Evolutionary conservation across 2,888 invertebrate genomes (phyloP).

Genomic region (Lepidochitona cinerea): DNA sequence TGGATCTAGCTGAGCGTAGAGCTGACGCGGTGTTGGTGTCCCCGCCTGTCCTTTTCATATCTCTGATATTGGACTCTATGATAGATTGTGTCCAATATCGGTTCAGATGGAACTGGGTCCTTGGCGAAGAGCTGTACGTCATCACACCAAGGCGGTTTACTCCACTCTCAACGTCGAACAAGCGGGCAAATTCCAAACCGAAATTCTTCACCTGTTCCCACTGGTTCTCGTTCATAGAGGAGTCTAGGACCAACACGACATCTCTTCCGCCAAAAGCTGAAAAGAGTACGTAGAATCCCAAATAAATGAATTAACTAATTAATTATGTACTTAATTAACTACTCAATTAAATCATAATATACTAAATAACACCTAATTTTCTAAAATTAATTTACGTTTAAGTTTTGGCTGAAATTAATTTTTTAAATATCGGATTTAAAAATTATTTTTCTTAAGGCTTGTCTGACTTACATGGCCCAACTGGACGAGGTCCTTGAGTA

Average conservation of each 20-base stretch:
- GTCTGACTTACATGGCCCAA: background rate
- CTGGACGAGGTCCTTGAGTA: background rate
- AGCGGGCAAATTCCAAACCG: conserved; percentile 33
- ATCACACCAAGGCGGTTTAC: conserved; percentile 50
- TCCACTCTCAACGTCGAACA: conserved; percentile 48
- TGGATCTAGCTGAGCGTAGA: conserved; percentile 42
- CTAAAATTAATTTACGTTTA: too few species aligned
- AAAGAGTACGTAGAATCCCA: too few species aligned
- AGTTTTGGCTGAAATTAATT: too few species aligned
- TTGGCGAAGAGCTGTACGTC: conserved; percentile 35
- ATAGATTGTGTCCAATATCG: conserved; percentile 35
- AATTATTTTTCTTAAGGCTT: too few species aligned
- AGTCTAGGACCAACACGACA: conserved; percentile 48
- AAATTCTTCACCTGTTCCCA: conserved; percentile 47
- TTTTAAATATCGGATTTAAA: too few species aligned
- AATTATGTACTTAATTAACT: too few species aligned
- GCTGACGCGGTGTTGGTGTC: conserved; percentile 54
- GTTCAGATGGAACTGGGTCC: conserved; percentile 41
- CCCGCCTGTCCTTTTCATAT: conserved; percentile 20
- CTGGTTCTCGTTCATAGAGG: conserved; percentile 41
- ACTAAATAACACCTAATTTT: too few species aligned
- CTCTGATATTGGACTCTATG: conserved; percentile 18
- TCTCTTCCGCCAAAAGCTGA: conserved; percentile 28
- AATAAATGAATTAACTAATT: too few species aligned
- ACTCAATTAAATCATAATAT: too few species aligned